These are phyloP conservation scores for Ophion ventricosus DNA, from an alignment of 2,888 invertebrate species.

Conservation along the genomic window DNA sequence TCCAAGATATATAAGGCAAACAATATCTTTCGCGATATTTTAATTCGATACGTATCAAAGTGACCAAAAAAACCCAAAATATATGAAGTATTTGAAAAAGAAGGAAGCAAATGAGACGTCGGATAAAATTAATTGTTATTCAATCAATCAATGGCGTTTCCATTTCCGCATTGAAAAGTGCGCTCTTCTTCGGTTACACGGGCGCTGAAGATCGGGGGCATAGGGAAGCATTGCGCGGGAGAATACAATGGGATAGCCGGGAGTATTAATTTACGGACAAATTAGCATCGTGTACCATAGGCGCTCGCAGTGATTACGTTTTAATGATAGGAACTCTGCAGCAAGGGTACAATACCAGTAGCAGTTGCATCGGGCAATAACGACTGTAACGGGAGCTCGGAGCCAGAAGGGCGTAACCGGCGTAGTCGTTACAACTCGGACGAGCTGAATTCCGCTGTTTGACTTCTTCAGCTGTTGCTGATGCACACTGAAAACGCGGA, in stretches of 20 bases:
- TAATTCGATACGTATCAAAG: too few relatives aligned
- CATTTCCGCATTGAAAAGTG: conserved; percentile 22
- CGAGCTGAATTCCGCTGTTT: conserved; percentile 2
- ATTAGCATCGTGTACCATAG: conserved; percentile 78
- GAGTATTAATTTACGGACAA: conserved; percentile 81
- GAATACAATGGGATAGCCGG: conserved; percentile 77
- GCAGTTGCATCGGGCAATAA: conserved; percentile 57
- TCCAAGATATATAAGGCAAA: too few relatives aligned
- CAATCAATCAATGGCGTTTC: conserved; percentile 1
- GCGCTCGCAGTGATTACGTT: conserved; percentile 79
- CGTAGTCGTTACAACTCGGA: background rate
- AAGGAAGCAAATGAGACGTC: background rate
- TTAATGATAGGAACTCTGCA: conserved; percentile 78
- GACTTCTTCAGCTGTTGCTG: background rate
- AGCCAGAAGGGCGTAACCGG: background rate
- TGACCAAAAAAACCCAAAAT: too few relatives aligned
- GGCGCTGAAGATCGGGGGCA: conserved; percentile 67
- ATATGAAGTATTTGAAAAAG: background rate
- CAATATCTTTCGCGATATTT: too few relatives aligned
- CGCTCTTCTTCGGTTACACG: conserved; percentile 42
- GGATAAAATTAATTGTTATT: background rate
- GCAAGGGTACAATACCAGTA: conserved; percentile 41
- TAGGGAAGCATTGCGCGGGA: conserved; percentile 68
- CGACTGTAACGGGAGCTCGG: conserved; percentile 20
- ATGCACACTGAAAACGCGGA: conserved; percentile 8